phyloP scores from a whole-genome alignment of 2,113 vertebrate species.

The Peucedramus taeniatus region DNA sequence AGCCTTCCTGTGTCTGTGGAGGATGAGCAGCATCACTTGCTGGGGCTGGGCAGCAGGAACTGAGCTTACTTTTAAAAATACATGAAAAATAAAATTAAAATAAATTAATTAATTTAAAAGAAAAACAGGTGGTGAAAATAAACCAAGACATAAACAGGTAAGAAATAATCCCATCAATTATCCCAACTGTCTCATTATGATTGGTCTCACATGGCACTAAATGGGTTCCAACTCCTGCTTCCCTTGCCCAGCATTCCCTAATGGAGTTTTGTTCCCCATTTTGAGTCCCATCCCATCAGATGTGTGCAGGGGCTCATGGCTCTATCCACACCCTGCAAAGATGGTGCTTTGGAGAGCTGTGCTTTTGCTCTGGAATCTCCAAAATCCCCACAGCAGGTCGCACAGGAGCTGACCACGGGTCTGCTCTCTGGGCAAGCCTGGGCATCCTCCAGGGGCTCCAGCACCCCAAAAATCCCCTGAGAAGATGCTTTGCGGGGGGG shows the following conservation, averaged over 20 bases:
- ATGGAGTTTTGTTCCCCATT: neutral
- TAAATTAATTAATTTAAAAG: neutral
- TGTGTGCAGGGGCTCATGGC: neutral
- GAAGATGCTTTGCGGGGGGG: neutral
- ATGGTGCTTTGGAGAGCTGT: neutral
- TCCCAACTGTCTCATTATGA: neutral
- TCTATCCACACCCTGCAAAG: neutral
- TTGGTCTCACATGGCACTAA: neutral
- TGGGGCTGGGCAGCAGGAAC: neutral
- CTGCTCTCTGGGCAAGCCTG: neutral
- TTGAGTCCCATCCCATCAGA: neutral
- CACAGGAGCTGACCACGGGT: accelerated
- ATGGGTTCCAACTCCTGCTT: neutral
- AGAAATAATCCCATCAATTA: neutral
- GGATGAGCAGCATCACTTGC: neutral
- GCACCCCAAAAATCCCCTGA: neutral
- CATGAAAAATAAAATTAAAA: neutral
- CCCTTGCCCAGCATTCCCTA: neutral
- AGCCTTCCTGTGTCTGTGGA: neutral
- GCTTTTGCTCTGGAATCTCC: neutral
- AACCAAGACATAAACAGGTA: neutral
- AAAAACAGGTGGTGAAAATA: neutral
- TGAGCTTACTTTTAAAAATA: neutral
- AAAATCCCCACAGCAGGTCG: neutral
- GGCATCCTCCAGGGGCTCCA: neutral